Conservation (phyloP, 2,797 vertebrate species). For the Natrix natrix region DNA sequence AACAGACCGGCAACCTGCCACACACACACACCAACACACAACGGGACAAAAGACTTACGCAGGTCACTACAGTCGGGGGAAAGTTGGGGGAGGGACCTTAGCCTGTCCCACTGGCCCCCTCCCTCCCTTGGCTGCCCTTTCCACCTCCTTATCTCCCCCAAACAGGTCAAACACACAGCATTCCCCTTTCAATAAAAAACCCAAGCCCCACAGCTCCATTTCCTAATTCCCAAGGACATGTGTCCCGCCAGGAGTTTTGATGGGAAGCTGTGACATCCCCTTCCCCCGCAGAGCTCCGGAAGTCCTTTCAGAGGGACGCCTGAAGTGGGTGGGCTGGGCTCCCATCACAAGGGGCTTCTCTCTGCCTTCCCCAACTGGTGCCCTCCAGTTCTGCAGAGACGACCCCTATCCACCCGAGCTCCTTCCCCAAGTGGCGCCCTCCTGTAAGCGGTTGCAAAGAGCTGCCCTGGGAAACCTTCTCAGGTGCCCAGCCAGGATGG, state of each 20-base stretch:
- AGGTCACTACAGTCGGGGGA: not conserved
- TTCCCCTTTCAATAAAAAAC: not conserved
- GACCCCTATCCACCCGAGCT: not conserved
- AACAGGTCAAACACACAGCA: not conserved
- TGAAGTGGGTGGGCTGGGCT: not conserved
- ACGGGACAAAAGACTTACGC: not conserved
- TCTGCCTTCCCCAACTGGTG: not conserved
- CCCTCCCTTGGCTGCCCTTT: not conserved
- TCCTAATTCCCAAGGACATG: slow-evolving; percentile 2
- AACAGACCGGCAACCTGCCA: not conserved
- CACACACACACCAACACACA: not conserved
- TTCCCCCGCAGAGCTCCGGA: not conserved
- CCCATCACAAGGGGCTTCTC: not conserved
- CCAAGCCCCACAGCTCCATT: not conserved
- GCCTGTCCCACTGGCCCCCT: not conserved
- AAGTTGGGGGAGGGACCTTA: not conserved
- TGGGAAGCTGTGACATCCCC: not conserved
- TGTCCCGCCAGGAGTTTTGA: not conserved
- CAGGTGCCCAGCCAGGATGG: not conserved
- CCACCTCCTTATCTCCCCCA: slow-evolving; percentile 6
- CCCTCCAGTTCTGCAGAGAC: too few species aligned
- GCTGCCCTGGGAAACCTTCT: not conserved
- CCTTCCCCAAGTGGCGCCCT: not conserved
- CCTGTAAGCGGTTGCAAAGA: not conserved
- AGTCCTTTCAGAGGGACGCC: not conserved